Conservation (phyloP, 2,113 vertebrate genomes). For the Syrmaticus mikado region DNA sequence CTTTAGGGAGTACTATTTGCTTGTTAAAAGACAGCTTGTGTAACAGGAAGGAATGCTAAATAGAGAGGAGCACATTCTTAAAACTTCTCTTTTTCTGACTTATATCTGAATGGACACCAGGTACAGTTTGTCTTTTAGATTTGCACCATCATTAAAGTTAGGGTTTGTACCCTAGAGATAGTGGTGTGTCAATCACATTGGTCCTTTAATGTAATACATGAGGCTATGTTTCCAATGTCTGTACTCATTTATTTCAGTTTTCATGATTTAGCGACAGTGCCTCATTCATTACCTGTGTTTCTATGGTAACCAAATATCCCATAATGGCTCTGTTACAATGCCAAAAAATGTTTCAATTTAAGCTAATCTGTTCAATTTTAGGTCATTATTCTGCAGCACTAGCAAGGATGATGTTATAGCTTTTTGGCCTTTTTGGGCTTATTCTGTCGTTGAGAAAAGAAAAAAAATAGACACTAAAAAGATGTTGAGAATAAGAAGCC, state of each 20-base stretch:
- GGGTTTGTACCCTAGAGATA: background rate
- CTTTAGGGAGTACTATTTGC: background rate
- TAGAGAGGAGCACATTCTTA: background rate
- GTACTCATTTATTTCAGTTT: constrained; percentile 37
- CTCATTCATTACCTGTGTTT: constrained; percentile 36
- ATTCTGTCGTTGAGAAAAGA: constrained; percentile 10
- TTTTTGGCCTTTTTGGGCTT: background rate
- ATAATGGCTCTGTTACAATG: constrained; percentile 30
- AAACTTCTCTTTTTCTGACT: background rate
- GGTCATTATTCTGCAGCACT: background rate
- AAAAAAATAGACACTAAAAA: background rate
- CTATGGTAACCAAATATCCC: constrained; percentile 51
- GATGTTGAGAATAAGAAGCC: constrained; percentile 4
- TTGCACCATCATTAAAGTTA: background rate
- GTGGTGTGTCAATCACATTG: background rate
- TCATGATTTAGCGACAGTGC: constrained; percentile 22
- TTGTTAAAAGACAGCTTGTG: background rate
- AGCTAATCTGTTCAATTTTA: constrained; percentile 39
- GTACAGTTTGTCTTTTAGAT: background rate
- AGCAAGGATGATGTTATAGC: background rate
- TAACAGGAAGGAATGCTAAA: background rate
- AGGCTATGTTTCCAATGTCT: background rate
- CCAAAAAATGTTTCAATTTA: constrained; percentile 61
- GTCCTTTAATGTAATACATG: background rate
- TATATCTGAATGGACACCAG: background rate